Evolutionary conservation across 2,888 invertebrate species (phyloP).

Genomic region (Arrhopalites spinosus): DNA sequence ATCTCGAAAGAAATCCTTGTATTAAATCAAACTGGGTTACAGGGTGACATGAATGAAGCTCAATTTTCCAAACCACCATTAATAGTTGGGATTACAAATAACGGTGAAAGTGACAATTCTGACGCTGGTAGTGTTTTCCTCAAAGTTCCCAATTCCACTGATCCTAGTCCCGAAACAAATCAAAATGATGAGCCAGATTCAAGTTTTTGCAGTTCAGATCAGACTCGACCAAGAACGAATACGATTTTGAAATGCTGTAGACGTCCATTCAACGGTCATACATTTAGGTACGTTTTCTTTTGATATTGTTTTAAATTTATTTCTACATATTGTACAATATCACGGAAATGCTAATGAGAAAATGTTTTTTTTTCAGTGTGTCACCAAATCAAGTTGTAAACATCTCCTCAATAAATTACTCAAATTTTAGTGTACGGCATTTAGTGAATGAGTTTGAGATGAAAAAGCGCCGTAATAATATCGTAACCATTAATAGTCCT

Average conservation of each 20-base stretch:
- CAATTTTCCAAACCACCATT: neutral
- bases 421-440: constrained; percentile 55
- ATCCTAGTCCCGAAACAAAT: neutral
- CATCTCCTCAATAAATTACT: constrained; percentile 60
- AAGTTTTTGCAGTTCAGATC: constrained; percentile 5
- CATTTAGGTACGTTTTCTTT: constrained; percentile 65
- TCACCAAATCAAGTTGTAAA: constrained; percentile 89
- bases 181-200: neutral
- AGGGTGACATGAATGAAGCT: neutral
- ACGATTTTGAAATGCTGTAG: constrained; percentile 70
- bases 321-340: too few species aligned
- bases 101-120: neutral
- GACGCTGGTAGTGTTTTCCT: neutral
- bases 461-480: constrained; percentile 44
- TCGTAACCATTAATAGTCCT: constrained; percentile 33
- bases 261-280: constrained; percentile 82
- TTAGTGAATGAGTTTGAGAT: constrained; percentile 55
- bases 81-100: neutral
- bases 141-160: constrained; percentile 17
- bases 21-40: constrained; percentile 9
- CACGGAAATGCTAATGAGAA: too few species aligned
- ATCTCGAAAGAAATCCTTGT: constrained; percentile 38
- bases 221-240: constrained; percentile 13
- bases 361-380: constrained; percentile 65
- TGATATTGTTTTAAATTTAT: too few species aligned